Percentiles rank a stretch among this genome's conserved stretches.
Conservation (phyloP, 1,140 invertebrate species). For the Drosophila repleta region DNA sequence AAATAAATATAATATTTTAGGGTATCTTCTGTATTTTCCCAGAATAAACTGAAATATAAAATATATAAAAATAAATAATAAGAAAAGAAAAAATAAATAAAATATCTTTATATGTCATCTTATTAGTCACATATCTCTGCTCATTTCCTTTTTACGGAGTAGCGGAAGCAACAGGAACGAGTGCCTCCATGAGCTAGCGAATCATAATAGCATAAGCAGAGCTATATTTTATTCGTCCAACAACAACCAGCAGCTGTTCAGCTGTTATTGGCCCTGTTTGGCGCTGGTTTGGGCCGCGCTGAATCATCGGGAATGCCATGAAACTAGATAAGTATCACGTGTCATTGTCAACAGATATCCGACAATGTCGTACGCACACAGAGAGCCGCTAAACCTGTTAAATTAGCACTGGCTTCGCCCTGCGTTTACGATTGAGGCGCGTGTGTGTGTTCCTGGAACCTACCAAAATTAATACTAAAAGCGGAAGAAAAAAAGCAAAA, state of each 20-base stretch:
- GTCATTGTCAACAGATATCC: constrained; percentile 4
- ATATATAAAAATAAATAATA: no score
- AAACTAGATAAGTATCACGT: constrained; percentile 23
- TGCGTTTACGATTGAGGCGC: constrained; percentile 60
- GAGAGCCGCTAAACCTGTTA: constrained; percentile 28
- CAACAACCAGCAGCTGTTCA: constrained; percentile 2
- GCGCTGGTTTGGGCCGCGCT: constrained; percentile 9
- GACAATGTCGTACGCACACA: not conserved
- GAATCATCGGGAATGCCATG: constrained; percentile 17
- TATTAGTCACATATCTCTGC: no score
- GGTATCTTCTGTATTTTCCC: no score
- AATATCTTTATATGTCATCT: no score
- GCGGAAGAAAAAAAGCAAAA: constrained; percentile 6
- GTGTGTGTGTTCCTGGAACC: constrained; percentile 46
- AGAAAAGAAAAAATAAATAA: no score
- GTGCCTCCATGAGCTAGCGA: constrained; percentile 4
- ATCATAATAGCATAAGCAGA: constrained; percentile 2
- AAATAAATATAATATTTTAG: no score
- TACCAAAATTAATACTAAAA: constrained; percentile 27
- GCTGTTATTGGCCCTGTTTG: not conserved
- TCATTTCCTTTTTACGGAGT: not conserved
- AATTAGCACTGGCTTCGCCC: constrained; percentile 40
- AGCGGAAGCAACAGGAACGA: constrained; percentile 56
- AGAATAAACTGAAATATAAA: no score
- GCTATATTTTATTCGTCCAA: constrained; percentile 12